phyloP scores from a whole-genome alignment of 2,888 invertebrate species.

The Linnaemya tessellans region DNA sequence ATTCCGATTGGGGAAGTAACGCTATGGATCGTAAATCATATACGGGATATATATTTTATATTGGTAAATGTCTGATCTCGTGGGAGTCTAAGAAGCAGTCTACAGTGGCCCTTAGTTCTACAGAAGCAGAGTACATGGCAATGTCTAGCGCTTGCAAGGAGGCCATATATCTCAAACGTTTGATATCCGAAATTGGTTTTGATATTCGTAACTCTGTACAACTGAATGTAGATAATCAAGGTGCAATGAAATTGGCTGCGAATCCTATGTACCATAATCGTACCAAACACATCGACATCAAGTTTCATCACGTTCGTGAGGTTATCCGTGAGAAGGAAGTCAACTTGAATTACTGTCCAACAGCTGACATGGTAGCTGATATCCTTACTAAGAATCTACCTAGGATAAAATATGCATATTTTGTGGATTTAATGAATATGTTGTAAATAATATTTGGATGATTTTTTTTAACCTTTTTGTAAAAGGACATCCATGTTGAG shows the following conservation, averaged over 20 bases:
- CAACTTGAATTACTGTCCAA: conserved; percentile 51
- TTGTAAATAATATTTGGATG: conserved; percentile 9
- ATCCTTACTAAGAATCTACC: conserved; percentile 59
- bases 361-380: conserved; percentile 56
- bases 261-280: conserved; percentile 70
- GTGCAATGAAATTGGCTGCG: conserved; percentile 62
- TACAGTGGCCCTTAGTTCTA: conserved; percentile 50
- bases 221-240: conserved; percentile 52
- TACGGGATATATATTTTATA: conserved; percentile 34
- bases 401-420: conserved; percentile 36
- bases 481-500: conserved; percentile 59
- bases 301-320: conserved; percentile 50
- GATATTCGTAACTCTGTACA: conserved; percentile 14
- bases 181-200: conserved; percentile 55
- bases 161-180: conserved; percentile 44
- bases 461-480: conserved; percentile 18
- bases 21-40: conserved; percentile 44
- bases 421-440: conserved; percentile 54
- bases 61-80: conserved; percentile 26
- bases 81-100: conserved; percentile 46
- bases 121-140: conserved; percentile 62
- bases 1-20: conserved; percentile 52
- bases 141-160: conserved; percentile 52
- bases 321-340: conserved; percentile 35
- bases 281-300: conserved; percentile 58